Percentiles rank a stretch among this genome's conserved stretches.
Evolutionary conservation across 2,797 vertebrate species (phyloP).

Genomic region (Poeciliopsis gracilis): DNA sequence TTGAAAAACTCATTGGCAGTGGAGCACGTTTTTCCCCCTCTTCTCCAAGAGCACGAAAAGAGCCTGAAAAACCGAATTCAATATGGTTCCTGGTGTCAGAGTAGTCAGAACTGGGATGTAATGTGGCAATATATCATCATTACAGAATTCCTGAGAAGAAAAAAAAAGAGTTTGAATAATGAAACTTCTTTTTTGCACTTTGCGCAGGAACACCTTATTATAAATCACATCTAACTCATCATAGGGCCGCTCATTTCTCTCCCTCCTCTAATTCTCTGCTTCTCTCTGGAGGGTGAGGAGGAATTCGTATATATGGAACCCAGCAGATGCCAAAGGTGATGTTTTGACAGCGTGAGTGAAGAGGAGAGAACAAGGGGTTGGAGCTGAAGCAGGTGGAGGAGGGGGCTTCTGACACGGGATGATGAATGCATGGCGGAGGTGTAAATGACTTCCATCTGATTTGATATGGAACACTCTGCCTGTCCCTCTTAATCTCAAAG

Average conservation of each 20-base stretch:
- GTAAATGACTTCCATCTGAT: slow-evolving; percentile 76
- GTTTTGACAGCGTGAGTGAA: slow-evolving; percentile 67
- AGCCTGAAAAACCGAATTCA: slow-evolving; percentile 62
- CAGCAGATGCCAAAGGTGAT: slow-evolving; percentile 72
- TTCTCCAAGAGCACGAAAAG: slow-evolving; percentile 26
- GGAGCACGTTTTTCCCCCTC: slow-evolving; percentile 22
- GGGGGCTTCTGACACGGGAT: slow-evolving; percentile 60
- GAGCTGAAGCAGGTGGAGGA: background rate
- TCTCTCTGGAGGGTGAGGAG: slow-evolving; percentile 46
- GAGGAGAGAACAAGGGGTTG: slow-evolving; percentile 14
- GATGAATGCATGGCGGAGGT: slow-evolving; percentile 76
- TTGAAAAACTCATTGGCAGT: slow-evolving; percentile 22
- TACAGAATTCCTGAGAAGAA: slow-evolving; percentile 42
- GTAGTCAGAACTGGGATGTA: slow-evolving; percentile 51
- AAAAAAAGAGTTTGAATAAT: slow-evolving; percentile 49
- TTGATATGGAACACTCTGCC: slow-evolving; percentile 70
- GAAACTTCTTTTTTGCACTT: slow-evolving; percentile 54
- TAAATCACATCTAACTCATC: slow-evolving; percentile 60
- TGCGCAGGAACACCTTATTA: slow-evolving; percentile 56
- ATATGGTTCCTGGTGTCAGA: slow-evolving; percentile 47
- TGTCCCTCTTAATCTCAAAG: slow-evolving; percentile 76
- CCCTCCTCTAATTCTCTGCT: slow-evolving; percentile 45
- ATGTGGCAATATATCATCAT: slow-evolving; percentile 72
- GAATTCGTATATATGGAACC: slow-evolving; percentile 61
- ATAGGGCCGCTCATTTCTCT: slow-evolving; percentile 51